Evolutionary conservation across 2,797 vertebrate species (phyloP), one percentile per base, ranked within the genome.

Genomic region (Nannoperca obscura): DNA sequence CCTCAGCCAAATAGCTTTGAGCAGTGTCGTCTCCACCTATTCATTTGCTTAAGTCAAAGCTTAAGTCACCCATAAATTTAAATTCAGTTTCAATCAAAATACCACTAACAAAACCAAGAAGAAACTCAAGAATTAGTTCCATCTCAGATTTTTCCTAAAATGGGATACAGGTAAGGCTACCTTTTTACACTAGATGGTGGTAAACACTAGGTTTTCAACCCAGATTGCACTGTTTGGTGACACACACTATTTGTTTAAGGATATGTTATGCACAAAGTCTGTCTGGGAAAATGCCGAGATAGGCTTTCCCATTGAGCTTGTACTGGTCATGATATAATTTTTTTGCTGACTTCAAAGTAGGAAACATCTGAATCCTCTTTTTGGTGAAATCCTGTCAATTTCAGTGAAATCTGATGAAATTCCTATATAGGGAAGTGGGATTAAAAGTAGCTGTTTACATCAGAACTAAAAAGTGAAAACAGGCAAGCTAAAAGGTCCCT

Each of bases 331-430:
- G 38, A 44, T 9, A 50, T 12, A 7, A 44, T 12, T 34, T n/a
- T 60, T 65, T 38, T 72, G 63, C 27, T 22, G 64, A 82, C 5
- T 27, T 74, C 36, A 44, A 40, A 52, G 2, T 10, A 14, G 8
- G 20, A 64, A 34, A 4, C 4, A 27, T 34, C 46, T 6, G 50
- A 67, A 80, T 68, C 27, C 13, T 71, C 27, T 42, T 76, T 82
- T 38, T 19, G 13, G 2, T 17, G 7, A 49, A 42, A 13, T 36
- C 19, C 19, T 58, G 19, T 38, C 40, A 57, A n/a, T 44, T 11
- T 46, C 8, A 27, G 1, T 57, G 30, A 17, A 24, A 53, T 49
- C 22, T 34, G 22, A 17, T 1, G 0, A 44, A 63, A 69, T 6
- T 2, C 62, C 10, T 1, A 34, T 27, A 3, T 0, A 1, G 38